Evolutionary conservation across 1,140 invertebrate species (phyloP).

Genomic region (Saccostrea echinata): DNA sequence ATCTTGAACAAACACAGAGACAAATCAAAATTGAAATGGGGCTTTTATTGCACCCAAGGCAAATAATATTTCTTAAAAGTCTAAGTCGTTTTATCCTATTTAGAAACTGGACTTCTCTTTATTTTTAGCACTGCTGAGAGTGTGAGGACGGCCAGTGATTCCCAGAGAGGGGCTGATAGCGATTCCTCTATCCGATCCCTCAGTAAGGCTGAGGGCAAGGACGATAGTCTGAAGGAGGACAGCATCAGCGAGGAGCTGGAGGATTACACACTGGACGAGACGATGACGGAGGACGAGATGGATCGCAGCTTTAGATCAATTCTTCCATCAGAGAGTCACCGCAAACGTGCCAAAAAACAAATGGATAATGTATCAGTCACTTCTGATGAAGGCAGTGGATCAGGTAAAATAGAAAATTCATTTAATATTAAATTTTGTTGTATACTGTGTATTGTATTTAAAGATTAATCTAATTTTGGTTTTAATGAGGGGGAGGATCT

Average conservation of each 20-base stretch:
- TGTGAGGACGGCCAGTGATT: constrained; percentile 70
- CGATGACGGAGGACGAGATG: constrained; percentile 77
- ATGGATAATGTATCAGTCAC: constrained; percentile 68
- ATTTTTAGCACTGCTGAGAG: constrained; percentile 39
- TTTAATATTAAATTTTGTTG: no score
- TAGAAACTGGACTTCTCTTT: neutral
- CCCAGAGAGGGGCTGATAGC: constrained; percentile 53
- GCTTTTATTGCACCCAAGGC: neutral
- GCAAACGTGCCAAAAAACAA: constrained; percentile 72
- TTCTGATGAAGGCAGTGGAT: constrained; percentile 61
- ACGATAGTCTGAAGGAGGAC: constrained; percentile 58
- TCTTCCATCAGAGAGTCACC: constrained; percentile 77
- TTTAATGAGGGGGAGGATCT: no score
- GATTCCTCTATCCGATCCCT: constrained; percentile 67
- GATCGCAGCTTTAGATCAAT: constrained; percentile 74
- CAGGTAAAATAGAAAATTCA: constrained; percentile 51
- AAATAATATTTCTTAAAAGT: neutral
- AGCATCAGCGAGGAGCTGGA: constrained; percentile 70
- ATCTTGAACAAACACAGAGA: neutral
- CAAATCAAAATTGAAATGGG: no score
- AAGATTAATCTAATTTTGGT: no score
- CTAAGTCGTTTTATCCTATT: neutral
- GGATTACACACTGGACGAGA: constrained; percentile 75
- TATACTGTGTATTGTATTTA: no score
- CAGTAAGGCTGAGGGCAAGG: constrained; percentile 62